Percentiles rank a stretch among this genome's conserved stretches.
These are phyloP conservation scores for Neuroterus valhalla DNA, from an alignment of 1,140 invertebrate species.

Conservation along the genomic window DNA sequence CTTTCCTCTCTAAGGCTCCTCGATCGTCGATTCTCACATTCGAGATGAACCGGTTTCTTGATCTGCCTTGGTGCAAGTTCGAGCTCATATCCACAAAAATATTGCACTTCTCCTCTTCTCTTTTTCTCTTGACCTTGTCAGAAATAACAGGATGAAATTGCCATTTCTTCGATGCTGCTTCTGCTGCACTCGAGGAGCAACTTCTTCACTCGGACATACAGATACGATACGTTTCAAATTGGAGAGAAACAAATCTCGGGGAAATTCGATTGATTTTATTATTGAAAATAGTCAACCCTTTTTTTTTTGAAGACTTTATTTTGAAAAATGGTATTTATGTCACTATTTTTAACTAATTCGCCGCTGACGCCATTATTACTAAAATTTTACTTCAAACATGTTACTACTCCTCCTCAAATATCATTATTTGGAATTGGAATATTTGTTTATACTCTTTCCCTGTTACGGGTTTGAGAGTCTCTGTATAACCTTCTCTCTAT, in stretches of 20 bases:
- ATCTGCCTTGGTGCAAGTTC: conserved; percentile 18
- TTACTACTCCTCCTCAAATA: too few relatives aligned
- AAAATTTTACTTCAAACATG: too few relatives aligned
- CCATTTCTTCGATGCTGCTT: conserved; percentile 6
- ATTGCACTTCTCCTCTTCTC: background rate
- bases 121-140: conserved; percentile 7
- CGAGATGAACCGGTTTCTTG: conserved; percentile 38
- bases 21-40: conserved; percentile 42
- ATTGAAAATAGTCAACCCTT: too few relatives aligned
- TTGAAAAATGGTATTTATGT: too few relatives aligned
- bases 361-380: too few relatives aligned
- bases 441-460: too few relatives aligned
- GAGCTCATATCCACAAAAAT: conserved; percentile 21
- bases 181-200: background rate
- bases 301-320: too few relatives aligned
- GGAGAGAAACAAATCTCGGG: background rate
- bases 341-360: too few relatives aligned
- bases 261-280: too few relatives aligned
- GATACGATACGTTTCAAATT: background rate
- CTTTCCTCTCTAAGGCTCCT: conserved; percentile 18
- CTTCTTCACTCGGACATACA: background rate
- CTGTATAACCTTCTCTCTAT: too few relatives aligned
- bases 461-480: too few relatives aligned
- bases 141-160: conserved; percentile 17
- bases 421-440: too few relatives aligned